Conservation (phyloP, 2,888 invertebrate species). For the Acronicta psi region DNA sequence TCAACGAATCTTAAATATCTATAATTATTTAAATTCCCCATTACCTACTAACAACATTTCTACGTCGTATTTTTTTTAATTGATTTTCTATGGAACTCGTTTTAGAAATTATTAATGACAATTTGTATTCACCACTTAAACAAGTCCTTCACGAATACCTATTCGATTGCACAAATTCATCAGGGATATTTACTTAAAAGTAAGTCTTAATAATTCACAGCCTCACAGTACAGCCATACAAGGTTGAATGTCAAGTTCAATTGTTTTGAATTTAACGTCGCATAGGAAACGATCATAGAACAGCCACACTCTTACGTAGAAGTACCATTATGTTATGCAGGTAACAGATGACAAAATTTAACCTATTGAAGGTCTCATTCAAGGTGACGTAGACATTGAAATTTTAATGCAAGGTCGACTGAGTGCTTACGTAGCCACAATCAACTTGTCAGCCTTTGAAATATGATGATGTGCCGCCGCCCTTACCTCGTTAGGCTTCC, state of each 20-base stretch:
- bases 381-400: slow-evolving; percentile 79
- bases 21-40: not conserved
- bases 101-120: too few relatives aligned
- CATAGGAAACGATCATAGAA: slow-evolving; percentile 11
- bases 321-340: slow-evolving; percentile 28
- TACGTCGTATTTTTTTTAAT: not conserved
- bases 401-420: slow-evolving; percentile 75
- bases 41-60: not conserved
- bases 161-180: slow-evolving; percentile 10
- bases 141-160: not conserved
- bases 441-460: slow-evolving; percentile 82
- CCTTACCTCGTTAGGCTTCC: slow-evolving; percentile 64
- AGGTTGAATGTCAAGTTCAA: slow-evolving; percentile 18
- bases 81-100: too few relatives aligned
- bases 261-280: slow-evolving; percentile 21
- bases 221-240: slow-evolving; percentile 5
- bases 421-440: slow-evolving; percentile 73
- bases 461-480: slow-evolving; percentile 68
- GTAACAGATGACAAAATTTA: slow-evolving; percentile 30
- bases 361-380: slow-evolving; percentile 62
- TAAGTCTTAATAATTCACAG: slow-evolving; percentile 7
- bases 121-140: not conserved
- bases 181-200: slow-evolving; percentile 4
- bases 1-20: not conserved
- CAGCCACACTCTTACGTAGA: slow-evolving; percentile 4